phyloP scores from a whole-genome alignment of 2,113 vertebrate genomes.

The Corydoras sp. region DNA sequence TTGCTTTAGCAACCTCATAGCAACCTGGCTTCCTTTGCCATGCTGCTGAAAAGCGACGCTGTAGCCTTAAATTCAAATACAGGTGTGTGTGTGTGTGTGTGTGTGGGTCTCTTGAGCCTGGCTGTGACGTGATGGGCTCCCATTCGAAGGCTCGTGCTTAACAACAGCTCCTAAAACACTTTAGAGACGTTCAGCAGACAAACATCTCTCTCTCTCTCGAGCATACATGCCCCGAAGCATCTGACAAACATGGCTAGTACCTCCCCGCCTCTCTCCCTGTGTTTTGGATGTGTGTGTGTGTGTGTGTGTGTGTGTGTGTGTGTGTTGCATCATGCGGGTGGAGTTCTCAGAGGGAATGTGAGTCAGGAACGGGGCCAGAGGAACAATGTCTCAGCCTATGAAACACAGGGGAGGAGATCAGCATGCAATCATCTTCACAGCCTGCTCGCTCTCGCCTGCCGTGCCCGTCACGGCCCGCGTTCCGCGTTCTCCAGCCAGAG shows the following conservation, averaged over 20 bases:
- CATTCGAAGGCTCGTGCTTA: slow-evolving; percentile 31
- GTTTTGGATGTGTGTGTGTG: not conserved
- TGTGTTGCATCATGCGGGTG: slow-evolving; percentile 36
- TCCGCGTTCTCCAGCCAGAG: not conserved
- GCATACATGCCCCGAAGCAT: slow-evolving; percentile 31
- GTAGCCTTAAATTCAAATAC: no score
- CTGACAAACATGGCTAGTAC: slow-evolving; percentile 30
- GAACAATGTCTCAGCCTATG: slow-evolving; percentile 14
- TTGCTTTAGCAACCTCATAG: slow-evolving; percentile 39
- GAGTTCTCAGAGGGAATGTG: slow-evolving; percentile 29
- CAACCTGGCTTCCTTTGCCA: not conserved
- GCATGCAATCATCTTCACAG: slow-evolving; percentile 25
- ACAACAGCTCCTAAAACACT: slow-evolving; percentile 32
- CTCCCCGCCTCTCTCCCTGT: slow-evolving; percentile 3
- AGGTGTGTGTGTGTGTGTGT: no score
- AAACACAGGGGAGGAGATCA: slow-evolving; percentile 29
- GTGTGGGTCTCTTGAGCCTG: not conserved
- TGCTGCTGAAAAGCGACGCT: not conserved
- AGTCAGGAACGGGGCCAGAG: slow-evolving; percentile 30
- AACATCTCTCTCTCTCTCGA: slow-evolving; percentile 11
- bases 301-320: slow-evolving; percentile 1
- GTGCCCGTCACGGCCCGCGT: not conserved
- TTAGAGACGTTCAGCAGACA: slow-evolving; percentile 29
- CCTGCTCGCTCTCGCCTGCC: slow-evolving; percentile 13
- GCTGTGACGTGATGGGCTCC: slow-evolving; percentile 22